Evolutionary conservation across 2,888 invertebrate genomes (phyloP).

Genomic region (Beris chalybata): DNA sequence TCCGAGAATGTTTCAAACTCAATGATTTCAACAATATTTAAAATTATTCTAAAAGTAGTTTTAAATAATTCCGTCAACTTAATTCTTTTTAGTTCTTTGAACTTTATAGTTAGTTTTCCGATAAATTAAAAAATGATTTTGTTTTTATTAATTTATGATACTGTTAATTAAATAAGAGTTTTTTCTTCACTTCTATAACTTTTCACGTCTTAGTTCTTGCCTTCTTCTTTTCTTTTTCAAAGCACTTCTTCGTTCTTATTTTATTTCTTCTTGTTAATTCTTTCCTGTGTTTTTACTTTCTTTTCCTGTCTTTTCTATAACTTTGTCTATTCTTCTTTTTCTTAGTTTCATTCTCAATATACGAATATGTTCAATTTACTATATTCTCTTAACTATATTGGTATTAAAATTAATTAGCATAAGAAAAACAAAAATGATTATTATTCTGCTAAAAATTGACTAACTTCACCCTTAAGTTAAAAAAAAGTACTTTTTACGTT

Average conservation of each 20-base stretch:
- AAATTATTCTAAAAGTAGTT: no score
- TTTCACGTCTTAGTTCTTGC: background rate
- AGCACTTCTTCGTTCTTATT: background rate
- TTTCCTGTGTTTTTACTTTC: constrained; percentile 9
- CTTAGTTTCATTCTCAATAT: constrained; percentile 9
- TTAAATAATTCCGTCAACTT: background rate
- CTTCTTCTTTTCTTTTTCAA: background rate
- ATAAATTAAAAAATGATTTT: constrained; percentile 1
- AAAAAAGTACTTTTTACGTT: background rate
- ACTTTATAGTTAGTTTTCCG: background rate
- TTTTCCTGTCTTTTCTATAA: background rate
- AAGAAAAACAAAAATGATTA: no score
- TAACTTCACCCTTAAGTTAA: no score
- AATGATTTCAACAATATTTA: no score
- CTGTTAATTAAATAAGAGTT: background rate
- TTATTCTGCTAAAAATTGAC: no score
- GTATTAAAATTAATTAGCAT: background rate
- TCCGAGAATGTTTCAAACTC: no score
- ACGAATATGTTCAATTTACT: background rate
- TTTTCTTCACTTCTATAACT: background rate
- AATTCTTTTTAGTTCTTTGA: constrained; percentile 1
- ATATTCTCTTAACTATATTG: background rate
- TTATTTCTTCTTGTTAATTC: background rate
- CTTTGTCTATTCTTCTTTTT: no score
- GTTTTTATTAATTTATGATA: constrained; percentile 16